phyloP scores from a whole-genome alignment of 2,888 invertebrate species.

The Leptinotarsa tumamoca region DNA sequence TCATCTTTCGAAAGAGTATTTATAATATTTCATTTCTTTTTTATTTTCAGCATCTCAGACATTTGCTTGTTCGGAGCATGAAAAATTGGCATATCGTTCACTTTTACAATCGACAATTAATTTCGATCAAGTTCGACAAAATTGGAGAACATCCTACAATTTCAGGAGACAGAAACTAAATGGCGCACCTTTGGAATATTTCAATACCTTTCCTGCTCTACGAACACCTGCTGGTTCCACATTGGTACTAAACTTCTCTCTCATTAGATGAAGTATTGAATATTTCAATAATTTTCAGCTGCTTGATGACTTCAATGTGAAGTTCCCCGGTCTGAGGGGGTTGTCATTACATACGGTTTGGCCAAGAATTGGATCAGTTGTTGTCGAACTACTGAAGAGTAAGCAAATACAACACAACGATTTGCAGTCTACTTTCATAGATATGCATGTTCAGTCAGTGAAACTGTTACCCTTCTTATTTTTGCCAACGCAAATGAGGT shows the following conservation, averaged over 20 bases:
- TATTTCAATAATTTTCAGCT: conserved; percentile 25
- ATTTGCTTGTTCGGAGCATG: conserved; percentile 19
- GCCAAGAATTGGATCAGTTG: conserved; percentile 27
- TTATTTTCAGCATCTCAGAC: conserved; percentile 7
- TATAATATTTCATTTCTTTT: neutral
- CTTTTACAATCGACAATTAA: conserved; percentile 20
- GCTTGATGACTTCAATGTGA: conserved; percentile 30
- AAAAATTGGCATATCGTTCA: conserved; percentile 23
- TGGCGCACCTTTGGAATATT: conserved; percentile 27
- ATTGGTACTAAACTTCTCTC: conserved; percentile 10
- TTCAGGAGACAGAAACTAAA: conserved; percentile 19
- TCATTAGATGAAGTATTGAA: too few relatives aligned
- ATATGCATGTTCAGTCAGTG: conserved; percentile 24
- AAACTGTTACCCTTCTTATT: conserved; percentile 34
- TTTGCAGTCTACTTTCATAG: conserved; percentile 13
- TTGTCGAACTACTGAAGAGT: conserved; percentile 29
- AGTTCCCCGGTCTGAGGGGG: conserved; percentile 25
- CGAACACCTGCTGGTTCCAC: conserved; percentile 24
- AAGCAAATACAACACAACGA: conserved; percentile 31
- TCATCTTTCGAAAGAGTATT: too few relatives aligned
- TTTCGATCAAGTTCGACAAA: neutral
- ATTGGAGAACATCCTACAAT: conserved; percentile 22
- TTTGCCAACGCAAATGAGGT: conserved; percentile 22
- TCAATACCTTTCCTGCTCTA: conserved; percentile 30
- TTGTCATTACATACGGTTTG: conserved; percentile 30